A percentile compares a stretch with the other conserved stretches of the same genome.
These are phyloP conservation scores for Artibeus lituratus DNA, from an alignment of 2,797 vertebrate genomes.

Conservation along the genomic window DNA sequence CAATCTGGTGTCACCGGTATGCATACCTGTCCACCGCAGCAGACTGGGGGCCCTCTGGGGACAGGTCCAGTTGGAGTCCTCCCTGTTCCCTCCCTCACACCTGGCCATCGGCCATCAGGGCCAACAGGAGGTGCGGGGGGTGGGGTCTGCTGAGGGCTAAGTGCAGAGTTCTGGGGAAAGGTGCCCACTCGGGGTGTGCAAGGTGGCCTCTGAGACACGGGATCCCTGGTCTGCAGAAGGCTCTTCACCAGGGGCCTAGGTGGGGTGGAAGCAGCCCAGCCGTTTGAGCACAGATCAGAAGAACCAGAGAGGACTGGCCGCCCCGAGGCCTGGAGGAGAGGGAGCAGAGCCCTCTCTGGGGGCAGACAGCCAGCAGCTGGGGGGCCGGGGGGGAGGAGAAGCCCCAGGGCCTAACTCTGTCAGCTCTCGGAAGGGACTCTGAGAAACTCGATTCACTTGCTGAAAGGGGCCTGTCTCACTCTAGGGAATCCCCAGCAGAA, in stretches of 20 bases:
- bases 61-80: neutral
- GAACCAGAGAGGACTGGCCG: neutral
- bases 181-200: neutral
- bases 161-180: neutral
- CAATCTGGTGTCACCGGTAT: neutral
- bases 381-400: neutral
- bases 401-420: constrained; percentile 11
- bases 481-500: neutral
- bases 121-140: neutral
- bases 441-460: neutral
- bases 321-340: neutral
- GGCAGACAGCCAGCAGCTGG: neutral
- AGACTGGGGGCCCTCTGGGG: neutral
- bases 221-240: neutral
- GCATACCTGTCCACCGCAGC: neutral
- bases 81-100: neutral
- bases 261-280: fast-evolving
- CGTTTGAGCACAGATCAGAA: neutral
- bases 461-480: constrained; percentile 33
- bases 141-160: neutral
- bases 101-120: neutral
- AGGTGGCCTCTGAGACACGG: neutral
- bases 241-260: neutral
- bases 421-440: constrained; percentile 48
- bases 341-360: neutral